phyloP scores from a whole-genome alignment of 2,888 invertebrate genomes.

The Ctena decussata region DNA sequence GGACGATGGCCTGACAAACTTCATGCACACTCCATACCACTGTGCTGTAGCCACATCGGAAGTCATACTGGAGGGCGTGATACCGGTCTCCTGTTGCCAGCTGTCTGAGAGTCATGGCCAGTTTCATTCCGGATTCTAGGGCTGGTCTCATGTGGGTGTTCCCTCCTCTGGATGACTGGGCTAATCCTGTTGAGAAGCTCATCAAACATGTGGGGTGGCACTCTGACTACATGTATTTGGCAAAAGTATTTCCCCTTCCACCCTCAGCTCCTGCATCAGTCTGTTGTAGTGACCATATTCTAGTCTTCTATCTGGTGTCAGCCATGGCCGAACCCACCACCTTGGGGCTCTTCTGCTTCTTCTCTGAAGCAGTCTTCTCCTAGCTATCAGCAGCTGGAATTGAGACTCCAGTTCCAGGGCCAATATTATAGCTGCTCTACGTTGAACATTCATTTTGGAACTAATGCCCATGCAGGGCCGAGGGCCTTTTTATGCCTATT shows the following conservation, averaged over 20 bases:
- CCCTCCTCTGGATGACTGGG: constrained; percentile 20
- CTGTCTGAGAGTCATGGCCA: constrained; percentile 30
- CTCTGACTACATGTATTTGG: constrained; percentile 19
- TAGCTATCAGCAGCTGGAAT: constrained; percentile 37
- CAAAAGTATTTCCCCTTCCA: constrained; percentile 26
- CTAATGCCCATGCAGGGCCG: constrained; percentile 14
- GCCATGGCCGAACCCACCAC: constrained; percentile 9
- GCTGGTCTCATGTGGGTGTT: constrained; percentile 31
- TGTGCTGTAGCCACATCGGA: constrained; percentile 18
- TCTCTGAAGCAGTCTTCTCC: constrained; percentile 23
- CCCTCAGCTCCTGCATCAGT: constrained; percentile 33
- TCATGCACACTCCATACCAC: constrained; percentile 5
- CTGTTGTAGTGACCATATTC: constrained; percentile 36
- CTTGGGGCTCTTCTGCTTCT: neutral
- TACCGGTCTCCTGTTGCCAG: constrained; percentile 32
- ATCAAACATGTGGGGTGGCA: constrained; percentile 34
- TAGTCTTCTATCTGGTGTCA: constrained; percentile 5
- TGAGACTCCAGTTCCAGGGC: constrained; percentile 32
- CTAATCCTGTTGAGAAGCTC: constrained; percentile 30
- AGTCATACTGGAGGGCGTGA: constrained; percentile 35
- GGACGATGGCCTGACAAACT: constrained; percentile 17
- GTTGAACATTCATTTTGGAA: constrained; percentile 27
- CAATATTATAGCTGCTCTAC: constrained; percentile 1
- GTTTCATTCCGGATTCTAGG: constrained; percentile 29
- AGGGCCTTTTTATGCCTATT: constrained; percentile 28